These are phyloP conservation scores for Mareca penelope DNA, from an alignment of 2,797 vertebrate species.

Conservation along the genomic window DNA sequence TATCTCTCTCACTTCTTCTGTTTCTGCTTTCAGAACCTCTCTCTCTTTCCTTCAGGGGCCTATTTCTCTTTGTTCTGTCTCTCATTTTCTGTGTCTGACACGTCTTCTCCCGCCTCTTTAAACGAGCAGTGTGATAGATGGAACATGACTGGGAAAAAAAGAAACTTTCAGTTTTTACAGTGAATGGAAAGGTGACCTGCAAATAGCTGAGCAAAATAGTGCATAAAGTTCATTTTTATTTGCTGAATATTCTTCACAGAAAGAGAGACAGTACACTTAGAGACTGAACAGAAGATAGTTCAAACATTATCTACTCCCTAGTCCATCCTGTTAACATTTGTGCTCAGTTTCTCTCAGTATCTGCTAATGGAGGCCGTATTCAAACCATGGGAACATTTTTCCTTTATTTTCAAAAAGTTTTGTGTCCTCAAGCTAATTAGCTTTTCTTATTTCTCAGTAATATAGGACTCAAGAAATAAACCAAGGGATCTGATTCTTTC, in stretches of 20 bases:
- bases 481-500: neutral
- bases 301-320: neutral
- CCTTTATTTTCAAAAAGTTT: neutral
- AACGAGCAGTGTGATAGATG: conserved; percentile 49
- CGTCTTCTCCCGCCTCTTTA: neutral
- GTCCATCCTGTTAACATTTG: neutral
- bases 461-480: neutral
- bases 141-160: conserved; percentile 21
- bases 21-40: conserved; percentile 49
- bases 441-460: neutral
- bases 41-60: conserved; percentile 44
- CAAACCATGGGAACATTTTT: neutral
- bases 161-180: conserved; percentile 18
- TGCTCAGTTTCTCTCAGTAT: neutral
- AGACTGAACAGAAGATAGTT: neutral
- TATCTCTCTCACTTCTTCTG: conserved; percentile 24
- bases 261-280: neutral
- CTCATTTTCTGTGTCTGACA: conserved; percentile 63
- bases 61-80: conserved; percentile 63
- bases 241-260: neutral
- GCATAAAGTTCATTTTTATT: conserved; percentile 14
- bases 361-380: neutral
- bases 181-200: conserved; percentile 60
- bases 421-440: neutral
- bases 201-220: conserved; percentile 22